phyloP scores from a whole-genome alignment of 2,797 vertebrate genomes.

The Sebastes itinus region DNA sequence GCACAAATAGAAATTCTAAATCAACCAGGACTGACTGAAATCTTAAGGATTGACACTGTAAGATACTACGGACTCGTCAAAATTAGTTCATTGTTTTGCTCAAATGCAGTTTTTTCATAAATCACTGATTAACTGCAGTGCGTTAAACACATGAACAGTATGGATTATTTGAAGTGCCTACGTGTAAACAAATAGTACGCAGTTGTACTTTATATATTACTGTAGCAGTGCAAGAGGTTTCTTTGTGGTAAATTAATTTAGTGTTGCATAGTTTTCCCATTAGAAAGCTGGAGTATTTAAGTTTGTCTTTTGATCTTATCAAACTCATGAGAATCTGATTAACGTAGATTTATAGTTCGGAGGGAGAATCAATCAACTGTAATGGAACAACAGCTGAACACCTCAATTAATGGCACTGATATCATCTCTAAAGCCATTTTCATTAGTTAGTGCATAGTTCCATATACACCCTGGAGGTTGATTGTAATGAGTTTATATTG shows the following conservation, averaged over 20 bases:
- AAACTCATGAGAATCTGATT: not conserved
- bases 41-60: too few relatives aligned
- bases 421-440: not conserved
- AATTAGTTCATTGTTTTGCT: not conserved
- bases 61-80: not conserved
- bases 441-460: not conserved
- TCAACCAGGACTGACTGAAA: too few relatives aligned
- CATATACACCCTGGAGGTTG: not conserved
- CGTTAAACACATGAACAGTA: not conserved
- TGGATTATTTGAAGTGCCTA: not conserved
- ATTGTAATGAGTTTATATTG: not conserved
- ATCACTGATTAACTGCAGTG: not conserved
- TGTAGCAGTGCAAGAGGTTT: not conserved
- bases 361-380: not conserved
- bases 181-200: not conserved
- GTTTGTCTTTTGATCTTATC: constrained; percentile 22
- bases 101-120: not conserved
- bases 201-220: not conserved
- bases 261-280: not conserved
- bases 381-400: not conserved
- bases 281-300: not conserved
- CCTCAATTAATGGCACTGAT: not conserved
- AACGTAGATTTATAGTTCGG: not conserved
- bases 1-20: too few relatives aligned
- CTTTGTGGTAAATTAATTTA: not conserved